phyloP scores from a whole-genome alignment of 2,797 vertebrate genomes.

The Sebastes nivosus region DNA sequence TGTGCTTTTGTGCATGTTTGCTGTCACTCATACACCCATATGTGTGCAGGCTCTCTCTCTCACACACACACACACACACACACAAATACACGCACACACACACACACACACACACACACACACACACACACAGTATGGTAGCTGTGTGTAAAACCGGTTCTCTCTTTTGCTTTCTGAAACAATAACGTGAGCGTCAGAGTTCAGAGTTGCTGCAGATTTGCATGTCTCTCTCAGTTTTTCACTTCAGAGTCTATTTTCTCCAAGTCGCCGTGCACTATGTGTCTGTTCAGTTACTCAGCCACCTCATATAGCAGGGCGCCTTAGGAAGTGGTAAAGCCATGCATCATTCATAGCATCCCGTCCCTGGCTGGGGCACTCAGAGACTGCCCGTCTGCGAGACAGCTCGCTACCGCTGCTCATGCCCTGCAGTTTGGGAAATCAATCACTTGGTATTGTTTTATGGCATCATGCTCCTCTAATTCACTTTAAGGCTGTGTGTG shows the following conservation, averaged over 20 bases:
- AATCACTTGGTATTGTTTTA: constrained; percentile 55
- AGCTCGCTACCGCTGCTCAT: constrained; percentile 19
- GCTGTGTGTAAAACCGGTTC: constrained; percentile 5
- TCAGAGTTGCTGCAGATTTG: background rate
- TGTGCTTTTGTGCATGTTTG: background rate
- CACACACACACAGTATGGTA: background rate
- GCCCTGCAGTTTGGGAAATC: constrained; percentile 42
- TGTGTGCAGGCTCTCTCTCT: background rate
- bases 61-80: background rate
- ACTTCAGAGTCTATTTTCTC: constrained; percentile 14
- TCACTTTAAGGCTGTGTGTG: constrained; percentile 24
- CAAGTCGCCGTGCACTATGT: background rate
- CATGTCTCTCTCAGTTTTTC: constrained; percentile 2
- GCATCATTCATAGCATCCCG: constrained; percentile 52
- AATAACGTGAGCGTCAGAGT: background rate
- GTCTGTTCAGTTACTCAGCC: constrained; percentile 43
- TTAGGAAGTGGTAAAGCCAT: constrained; percentile 38
- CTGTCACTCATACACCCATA: constrained; percentile 31
- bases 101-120: background rate
- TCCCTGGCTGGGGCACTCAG: constrained; percentile 30
- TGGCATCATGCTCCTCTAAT: constrained; percentile 26
- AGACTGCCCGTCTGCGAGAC: constrained; percentile 43
- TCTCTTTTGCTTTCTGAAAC: constrained; percentile 16
- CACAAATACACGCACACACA: too few species aligned
- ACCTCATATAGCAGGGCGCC: constrained; percentile 23